These are phyloP conservation scores for Poeciliopsis turneri DNA, from an alignment of 2,797 vertebrate genomes.

Conservation along the genomic window DNA sequence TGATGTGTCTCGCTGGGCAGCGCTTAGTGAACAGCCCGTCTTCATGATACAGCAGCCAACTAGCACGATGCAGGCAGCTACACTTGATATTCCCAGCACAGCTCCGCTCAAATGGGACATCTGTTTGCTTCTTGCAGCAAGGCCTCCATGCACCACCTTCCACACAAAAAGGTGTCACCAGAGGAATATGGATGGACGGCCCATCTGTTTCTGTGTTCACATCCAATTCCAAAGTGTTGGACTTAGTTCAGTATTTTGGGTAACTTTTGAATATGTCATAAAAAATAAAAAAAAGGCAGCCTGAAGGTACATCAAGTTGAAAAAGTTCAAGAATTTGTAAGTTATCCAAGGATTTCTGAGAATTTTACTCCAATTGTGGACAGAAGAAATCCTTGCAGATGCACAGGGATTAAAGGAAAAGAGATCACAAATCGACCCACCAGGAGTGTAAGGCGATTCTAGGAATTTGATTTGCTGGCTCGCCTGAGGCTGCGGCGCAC, in stretches of 20 bases:
- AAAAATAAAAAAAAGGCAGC: not conserved
- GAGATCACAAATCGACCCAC: slow-evolving; percentile 28
- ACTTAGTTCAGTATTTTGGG: slow-evolving; percentile 23
- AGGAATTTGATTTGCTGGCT: slow-evolving; percentile 21
- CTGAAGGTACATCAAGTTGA: not conserved
- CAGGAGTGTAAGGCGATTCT: slow-evolving; percentile 2
- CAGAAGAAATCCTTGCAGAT: slow-evolving; percentile 11
- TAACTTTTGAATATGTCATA: not conserved
- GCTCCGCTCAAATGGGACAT: slow-evolving; percentile 70
- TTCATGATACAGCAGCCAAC: slow-evolving; percentile 56
- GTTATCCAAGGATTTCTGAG: not conserved
- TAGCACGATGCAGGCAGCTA: slow-evolving; percentile 42
- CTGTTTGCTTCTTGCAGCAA: slow-evolving; percentile 67
- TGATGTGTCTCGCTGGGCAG: slow-evolving; percentile 51
- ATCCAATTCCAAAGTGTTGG: slow-evolving; percentile 33
- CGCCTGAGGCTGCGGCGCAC: slow-evolving; percentile 9
- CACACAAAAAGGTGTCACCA: slow-evolving; percentile 42
- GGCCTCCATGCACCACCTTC: slow-evolving; percentile 53
- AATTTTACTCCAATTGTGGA: not conserved
- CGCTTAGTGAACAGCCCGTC: slow-evolving; percentile 61
- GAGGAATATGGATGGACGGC: slow-evolving; percentile 52
- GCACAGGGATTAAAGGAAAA: slow-evolving; percentile 12
- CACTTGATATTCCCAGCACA: slow-evolving; percentile 72
- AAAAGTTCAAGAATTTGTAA: not conserved
- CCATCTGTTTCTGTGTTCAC: slow-evolving; percentile 59